These are phyloP conservation scores for Helleia helle DNA, from an alignment of 2,888 invertebrate genomes.

Conservation along the genomic window DNA sequence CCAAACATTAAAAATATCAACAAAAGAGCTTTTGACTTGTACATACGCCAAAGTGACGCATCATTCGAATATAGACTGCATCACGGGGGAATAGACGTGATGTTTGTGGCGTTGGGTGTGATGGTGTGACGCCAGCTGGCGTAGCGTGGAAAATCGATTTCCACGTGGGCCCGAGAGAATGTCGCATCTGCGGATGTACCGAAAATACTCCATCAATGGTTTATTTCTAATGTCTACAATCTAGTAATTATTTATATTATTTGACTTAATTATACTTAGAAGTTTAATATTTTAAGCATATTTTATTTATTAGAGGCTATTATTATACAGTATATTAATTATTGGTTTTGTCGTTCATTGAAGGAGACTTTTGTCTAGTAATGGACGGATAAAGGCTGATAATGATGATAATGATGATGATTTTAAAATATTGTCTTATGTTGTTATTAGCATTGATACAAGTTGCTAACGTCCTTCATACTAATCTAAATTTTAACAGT, in stretches of 20 bases:
- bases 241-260: not conserved
- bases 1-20: constrained; percentile 75
- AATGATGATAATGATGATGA: too few relatives aligned
- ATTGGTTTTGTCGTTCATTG: too few relatives aligned
- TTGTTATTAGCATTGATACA: too few relatives aligned
- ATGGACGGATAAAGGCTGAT: too few relatives aligned
- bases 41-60: constrained; percentile 49
- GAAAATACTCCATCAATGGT: constrained; percentile 16
- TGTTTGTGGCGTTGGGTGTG: constrained; percentile 14
- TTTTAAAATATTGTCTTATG: too few relatives aligned
- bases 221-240: constrained; percentile 3
- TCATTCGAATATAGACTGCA: constrained; percentile 29
- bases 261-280: too few relatives aligned
- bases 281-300: too few relatives aligned
- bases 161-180: constrained; percentile 69
- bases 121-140: constrained; percentile 57
- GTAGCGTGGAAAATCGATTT: constrained; percentile 72
- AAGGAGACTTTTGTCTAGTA: too few relatives aligned
- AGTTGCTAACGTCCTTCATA: too few relatives aligned
- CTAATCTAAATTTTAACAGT: too few relatives aligned
- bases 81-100: constrained; percentile 22
- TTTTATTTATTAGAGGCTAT: too few relatives aligned
- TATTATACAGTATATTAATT: too few relatives aligned
- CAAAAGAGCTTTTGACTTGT: constrained; percentile 71
- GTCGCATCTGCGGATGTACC: constrained; percentile 66